These are phyloP conservation scores for Mechanitis messenoides DNA, from an alignment of 2,888 invertebrate genomes.

Conservation along the genomic window DNA sequence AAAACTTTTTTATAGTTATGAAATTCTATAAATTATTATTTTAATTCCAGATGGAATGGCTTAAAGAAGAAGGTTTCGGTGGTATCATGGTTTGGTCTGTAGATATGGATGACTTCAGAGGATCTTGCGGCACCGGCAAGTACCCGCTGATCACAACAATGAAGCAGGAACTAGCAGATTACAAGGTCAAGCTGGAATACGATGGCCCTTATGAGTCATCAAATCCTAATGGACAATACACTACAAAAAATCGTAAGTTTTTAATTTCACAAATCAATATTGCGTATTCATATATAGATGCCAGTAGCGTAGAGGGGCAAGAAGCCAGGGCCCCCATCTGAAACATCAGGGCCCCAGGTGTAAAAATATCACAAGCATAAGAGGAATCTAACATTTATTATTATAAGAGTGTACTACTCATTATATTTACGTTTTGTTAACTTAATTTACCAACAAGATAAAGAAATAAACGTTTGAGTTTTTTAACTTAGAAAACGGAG, in stretches of 20 bases:
- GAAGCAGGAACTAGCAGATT: constrained; percentile 88
- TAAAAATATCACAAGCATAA: too few species aligned
- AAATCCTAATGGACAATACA: constrained; percentile 84
- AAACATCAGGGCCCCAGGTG: too few species aligned
- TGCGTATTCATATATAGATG: too few species aligned
- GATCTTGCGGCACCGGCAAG: constrained; percentile 92
- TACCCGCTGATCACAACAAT: constrained; percentile 93
- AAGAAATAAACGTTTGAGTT: too few species aligned
- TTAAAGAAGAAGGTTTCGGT: constrained; percentile 94
- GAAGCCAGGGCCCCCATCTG: too few species aligned
- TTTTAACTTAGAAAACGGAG: too few species aligned
- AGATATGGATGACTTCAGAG: constrained; percentile 96
- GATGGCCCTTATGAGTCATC: constrained; percentile 91
- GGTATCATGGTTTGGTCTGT: constrained; percentile 98
- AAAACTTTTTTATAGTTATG: too few species aligned
- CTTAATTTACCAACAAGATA: too few species aligned
- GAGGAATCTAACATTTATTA: too few species aligned
- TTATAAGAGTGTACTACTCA: too few species aligned
- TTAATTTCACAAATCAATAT: background rate
- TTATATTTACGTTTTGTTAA: too few species aligned
- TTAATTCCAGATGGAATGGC: constrained; percentile 87
- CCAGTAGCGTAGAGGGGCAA: too few species aligned
- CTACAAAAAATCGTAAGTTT: constrained; percentile 91
- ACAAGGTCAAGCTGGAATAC: constrained; percentile 87
- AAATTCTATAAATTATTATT: background rate